Percentiles rank a stretch among this genome's conserved stretches.
These are phyloP conservation scores for Diceros bicornis DNA, from an alignment of 2,797 vertebrate genomes.

Conservation along the genomic window DNA sequence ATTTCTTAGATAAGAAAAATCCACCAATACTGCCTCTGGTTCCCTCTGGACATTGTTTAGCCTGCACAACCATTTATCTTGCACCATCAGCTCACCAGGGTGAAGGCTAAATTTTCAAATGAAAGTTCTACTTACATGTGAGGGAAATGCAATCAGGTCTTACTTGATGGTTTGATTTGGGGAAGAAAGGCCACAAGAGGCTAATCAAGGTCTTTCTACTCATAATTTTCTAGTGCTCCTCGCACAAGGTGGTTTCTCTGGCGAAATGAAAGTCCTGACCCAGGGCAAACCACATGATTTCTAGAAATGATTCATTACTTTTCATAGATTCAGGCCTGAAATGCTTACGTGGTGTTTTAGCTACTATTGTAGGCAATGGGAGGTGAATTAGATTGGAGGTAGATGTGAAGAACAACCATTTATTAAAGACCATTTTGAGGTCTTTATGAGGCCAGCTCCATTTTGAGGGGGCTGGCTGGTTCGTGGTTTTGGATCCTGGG, in stretches of 20 bases:
- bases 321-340: not conserved
- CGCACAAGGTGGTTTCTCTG: conserved; percentile 28
- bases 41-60: not conserved
- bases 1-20: conserved; percentile 58
- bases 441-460: too few relatives aligned
- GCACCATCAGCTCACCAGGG: not conserved
- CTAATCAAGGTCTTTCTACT: conserved; percentile 61
- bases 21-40: not conserved
- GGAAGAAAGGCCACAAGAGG: conserved; percentile 56
- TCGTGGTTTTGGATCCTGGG: too few relatives aligned
- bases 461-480: too few relatives aligned
- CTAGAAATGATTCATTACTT: conserved; percentile 63
- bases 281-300: conserved; percentile 23
- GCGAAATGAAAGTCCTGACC: conserved; percentile 54
- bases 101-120: conserved; percentile 71
- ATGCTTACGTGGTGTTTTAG: conserved; percentile 39
- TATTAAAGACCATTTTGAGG: conserved; percentile 46
- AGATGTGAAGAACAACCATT: not conserved
- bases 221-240: conserved; percentile 54
- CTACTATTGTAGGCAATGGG: not conserved
- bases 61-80: conserved; percentile 15
- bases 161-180: conserved; percentile 54
- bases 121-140: conserved; percentile 5
- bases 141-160: conserved; percentile 59
- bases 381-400: not conserved